Evolutionary conservation across 1,140 invertebrate species (phyloP), one percentile per base, ranked within the genome.

Genomic region (Vanessa atalanta): DNA sequence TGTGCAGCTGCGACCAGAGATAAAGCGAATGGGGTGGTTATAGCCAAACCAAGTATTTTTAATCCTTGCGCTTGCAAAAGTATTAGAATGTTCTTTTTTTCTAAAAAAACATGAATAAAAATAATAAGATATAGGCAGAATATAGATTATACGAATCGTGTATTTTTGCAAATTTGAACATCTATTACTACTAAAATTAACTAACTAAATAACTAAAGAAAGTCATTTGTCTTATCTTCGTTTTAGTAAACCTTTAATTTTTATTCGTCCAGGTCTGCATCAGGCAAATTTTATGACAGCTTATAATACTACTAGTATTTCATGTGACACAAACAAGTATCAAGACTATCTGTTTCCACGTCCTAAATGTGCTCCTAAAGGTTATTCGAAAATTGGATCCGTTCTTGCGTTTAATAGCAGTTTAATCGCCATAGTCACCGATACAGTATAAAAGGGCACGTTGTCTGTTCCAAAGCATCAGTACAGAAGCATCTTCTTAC

Each of bases 341-440:
- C 13, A 73, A 73, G 51, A 66, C 7, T 47, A 47, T 47, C 51
- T 12, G 26, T 50, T n/a, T 26, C 14, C 26, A 7, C 20, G 43
- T 60, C 9, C 20, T 11, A 11, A 60, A 13, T n/a, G 2, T n/a
- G 2, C 3, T 65, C 47, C 43, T 60, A 31, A 50, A 61, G 64
- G 61, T 73, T 77, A 72, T 65, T 70, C 86, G 85, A 84, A 89
- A 88, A 92, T 92, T 90, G 85, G 84, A 87, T 86, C 82, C 86
- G 73, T 79, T 88, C 78, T 90, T 87, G 82, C 90, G 90, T 78
- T 83, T 84, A 92, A 92, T 89, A 87, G 83, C 77, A 77, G 78
- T 88, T 85, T 73, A 82, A 81, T 86, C 73, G 68, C 68, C 53
- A 77, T 75, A 75, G 64, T 51, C 67, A 72, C 48, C 53, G 57